Percentiles rank a stretch among this genome's conserved stretches.
Conservation (phyloP, 1,140 invertebrate genomes). For the Drosophila ohnishii region DNA sequence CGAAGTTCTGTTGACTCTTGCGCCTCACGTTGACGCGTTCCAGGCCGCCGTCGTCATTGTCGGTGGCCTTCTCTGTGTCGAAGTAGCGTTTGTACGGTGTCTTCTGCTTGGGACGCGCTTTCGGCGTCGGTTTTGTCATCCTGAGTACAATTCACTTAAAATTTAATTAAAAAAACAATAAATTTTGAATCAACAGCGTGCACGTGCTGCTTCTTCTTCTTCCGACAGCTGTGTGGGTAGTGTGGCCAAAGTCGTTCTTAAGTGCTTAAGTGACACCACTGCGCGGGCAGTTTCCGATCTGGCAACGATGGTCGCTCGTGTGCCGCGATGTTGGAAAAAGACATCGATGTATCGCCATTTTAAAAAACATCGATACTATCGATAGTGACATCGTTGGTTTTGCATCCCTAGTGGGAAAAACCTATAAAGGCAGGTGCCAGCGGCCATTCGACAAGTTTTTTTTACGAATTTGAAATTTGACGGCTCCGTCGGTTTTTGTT, state of each 20-base stretch:
- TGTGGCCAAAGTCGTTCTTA: not conserved
- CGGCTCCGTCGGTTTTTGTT: constrained; percentile 5
- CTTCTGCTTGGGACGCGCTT: constrained; percentile 47
- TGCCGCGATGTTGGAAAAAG: no score
- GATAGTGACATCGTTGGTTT: no score
- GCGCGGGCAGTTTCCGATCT: not conserved
- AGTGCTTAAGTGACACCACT: no score
- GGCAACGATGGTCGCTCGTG: not conserved
- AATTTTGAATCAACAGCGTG: constrained; percentile 23
- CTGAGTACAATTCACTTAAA: not conserved
- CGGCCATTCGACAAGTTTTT: not conserved
- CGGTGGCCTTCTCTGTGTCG: constrained; percentile 6
- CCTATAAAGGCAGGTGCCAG: not conserved
- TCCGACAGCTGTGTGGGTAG: constrained; percentile 19
- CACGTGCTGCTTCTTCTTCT: constrained; percentile 52
- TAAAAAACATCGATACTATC: no score
- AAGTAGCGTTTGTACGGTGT: constrained; percentile 51
- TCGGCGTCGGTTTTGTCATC: constrained; percentile 54
- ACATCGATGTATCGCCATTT: no score
- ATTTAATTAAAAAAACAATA: not conserved
- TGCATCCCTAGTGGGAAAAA: not conserved
- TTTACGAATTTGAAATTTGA: not conserved
- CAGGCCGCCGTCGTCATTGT: not conserved
- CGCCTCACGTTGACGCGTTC: constrained; percentile 47
- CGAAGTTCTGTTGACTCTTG: constrained; percentile 54